These are phyloP conservation scores for Neotoxoptera formosana DNA, from an alignment of 1,140 invertebrate genomes.

Conservation along the genomic window DNA sequence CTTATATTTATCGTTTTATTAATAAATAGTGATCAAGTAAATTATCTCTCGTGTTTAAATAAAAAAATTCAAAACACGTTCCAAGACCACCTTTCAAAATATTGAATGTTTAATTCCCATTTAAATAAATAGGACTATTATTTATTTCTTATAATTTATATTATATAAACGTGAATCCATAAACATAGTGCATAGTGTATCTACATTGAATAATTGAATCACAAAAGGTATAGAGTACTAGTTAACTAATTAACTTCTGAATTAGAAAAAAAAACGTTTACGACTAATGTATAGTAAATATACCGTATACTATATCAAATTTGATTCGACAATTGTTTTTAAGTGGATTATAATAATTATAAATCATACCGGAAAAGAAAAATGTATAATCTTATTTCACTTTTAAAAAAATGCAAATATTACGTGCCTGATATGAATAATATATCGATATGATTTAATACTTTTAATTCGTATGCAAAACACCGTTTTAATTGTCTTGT, in stretches of 20 bases:
- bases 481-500: not conserved
- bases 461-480: not conserved
- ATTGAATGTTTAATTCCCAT: not conserved
- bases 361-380: not conserved
- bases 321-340: not conserved
- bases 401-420: not conserved
- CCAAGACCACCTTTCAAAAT: not conserved
- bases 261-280: not conserved
- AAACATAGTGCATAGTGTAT: not conserved
- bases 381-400: not conserved
- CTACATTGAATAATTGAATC: not conserved
- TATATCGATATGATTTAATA: conserved; percentile 12
- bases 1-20: conserved; percentile 25
- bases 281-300: not conserved
- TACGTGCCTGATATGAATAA: not conserved
- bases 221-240: not conserved
- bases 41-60: conserved; percentile 10
- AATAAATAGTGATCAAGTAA: not conserved
- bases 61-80: not conserved
- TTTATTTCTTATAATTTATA: not conserved
- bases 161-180: not conserved
- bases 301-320: too few species aligned
- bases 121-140: not conserved
- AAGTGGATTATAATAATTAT: not conserved
- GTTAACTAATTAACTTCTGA: not conserved